phyloP scores from a whole-genome alignment of 2,113 vertebrate species.

The Acrocephalus arundinaceus region DNA sequence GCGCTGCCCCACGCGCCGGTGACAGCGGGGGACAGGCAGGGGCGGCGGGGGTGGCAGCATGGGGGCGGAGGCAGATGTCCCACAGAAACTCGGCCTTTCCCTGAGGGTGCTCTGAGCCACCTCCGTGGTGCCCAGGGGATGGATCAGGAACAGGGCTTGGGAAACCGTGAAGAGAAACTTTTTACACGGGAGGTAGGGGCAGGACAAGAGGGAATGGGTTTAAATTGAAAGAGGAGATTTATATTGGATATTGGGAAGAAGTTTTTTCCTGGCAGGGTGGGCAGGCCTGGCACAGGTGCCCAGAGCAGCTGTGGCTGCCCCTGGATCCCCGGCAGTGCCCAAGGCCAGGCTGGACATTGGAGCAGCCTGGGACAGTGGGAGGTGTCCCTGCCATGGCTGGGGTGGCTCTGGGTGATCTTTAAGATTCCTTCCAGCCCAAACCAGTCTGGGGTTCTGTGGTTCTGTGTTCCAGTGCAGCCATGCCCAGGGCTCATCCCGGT shows the following conservation, averaged over 20 bases:
- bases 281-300: neutral
- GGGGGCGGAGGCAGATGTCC: neutral
- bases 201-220: neutral
- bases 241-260: neutral
- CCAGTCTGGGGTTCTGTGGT: neutral
- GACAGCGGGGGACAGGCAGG: neutral
- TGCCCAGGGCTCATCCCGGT: accelerated
- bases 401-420: accelerated
- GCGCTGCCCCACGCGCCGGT: conserved; percentile 8
- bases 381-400: no score
- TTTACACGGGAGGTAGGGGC: neutral
- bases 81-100: neutral
- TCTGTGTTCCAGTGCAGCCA: accelerated
- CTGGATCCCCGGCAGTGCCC: neutral
- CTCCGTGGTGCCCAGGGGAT: accelerated
- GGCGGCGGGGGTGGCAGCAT: neutral
- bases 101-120: accelerated
- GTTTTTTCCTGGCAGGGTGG: neutral
- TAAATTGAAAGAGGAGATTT: neutral
- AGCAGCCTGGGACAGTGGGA: accelerated
- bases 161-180: neutral
- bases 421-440: neutral
- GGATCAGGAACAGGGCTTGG: neutral
- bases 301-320: neutral
- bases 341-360: accelerated